Evolutionary conservation across 2,888 invertebrate genomes (phyloP), one percentile per base, ranked within the genome.

Genomic region (Drosophila cognata): DNA sequence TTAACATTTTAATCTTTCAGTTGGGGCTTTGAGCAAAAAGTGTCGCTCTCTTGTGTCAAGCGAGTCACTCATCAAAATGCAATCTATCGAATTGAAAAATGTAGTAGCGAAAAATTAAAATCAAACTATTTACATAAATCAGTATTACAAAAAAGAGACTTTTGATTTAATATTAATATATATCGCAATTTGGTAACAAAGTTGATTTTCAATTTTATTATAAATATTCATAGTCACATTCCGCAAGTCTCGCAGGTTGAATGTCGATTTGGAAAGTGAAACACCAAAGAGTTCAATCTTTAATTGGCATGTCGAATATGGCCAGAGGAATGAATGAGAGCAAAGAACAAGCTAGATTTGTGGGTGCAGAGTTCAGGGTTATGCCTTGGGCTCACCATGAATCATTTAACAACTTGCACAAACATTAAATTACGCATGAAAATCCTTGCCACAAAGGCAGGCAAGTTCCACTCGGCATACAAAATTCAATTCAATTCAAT

Each of bases 401-500:
- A 84, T 85, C 81, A 84, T 82, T 84, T 85, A 88, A 77, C 81
- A 82, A 69, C 58, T 69, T 85, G 80, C 72, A 73, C 74, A 81
- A 87, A 79, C 88, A 85, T 79, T 87, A 77, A 83, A 83, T 84
- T 82, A 81, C 79, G 79, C 83, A 84, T 77, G 73, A 68, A 69
- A 80, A 78, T 74, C 77, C 81, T 71, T 75, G 79, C 77, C 59
- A 52, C 63, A 38, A 67, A 66, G 60, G 31, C 48, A 33, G 50
- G 18, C 64, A 52, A 50, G 16, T 33, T 36, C 50, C 63, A 58
- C 43, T 57, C 31, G 74, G 58, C 85, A 76, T 63, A 78, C 69
- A 75, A 84, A 61, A 73, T 73, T 78, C 68, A 77, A 79, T 79
- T 74, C 74, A 79, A 83, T 84, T 82, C 82, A 82, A 85, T 81